Evolutionary conservation across 1,140 invertebrate genomes (phyloP).

Genomic region (Caenorhabditis remanei): DNA sequence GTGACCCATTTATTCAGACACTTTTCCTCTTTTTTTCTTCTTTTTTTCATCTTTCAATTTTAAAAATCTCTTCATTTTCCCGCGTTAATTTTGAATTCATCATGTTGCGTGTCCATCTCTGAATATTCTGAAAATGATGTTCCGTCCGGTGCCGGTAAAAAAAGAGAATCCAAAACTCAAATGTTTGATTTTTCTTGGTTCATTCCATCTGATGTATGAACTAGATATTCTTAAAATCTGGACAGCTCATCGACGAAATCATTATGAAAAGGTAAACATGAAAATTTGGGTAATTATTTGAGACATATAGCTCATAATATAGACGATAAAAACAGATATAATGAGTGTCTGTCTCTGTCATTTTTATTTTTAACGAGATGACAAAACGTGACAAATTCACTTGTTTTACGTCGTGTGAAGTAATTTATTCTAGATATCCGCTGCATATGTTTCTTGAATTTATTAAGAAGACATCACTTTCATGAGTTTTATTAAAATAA

Average conservation of each 20-base stretch:
- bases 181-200: background rate
- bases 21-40: background rate
- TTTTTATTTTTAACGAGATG: background rate
- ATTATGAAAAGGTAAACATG: constrained; percentile 4
- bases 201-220: constrained; percentile 33
- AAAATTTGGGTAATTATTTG: constrained; percentile 29
- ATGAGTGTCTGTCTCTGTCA: constrained; percentile 8
- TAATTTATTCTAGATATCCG: background rate
- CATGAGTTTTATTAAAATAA: no score
- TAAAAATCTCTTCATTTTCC: constrained; percentile 7
- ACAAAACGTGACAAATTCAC: background rate
- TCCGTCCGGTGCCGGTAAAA: background rate
- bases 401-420: background rate
- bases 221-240: constrained; percentile 39
- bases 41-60: background rate
- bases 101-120: constrained; percentile 1
- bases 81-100: background rate
- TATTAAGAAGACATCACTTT: background rate
- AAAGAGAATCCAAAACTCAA: constrained; percentile 3
- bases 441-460: background rate
- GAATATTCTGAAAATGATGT: constrained; percentile 34
- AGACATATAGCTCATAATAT: background rate
- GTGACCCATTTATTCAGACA: constrained; percentile 1
- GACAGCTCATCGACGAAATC: constrained; percentile 31
- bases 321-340: background rate